A percentile compares a stretch with the other conserved stretches of the same genome.
These are phyloP conservation scores for Mus pahari DNA, from an alignment of 2,113 vertebrate species.

Conservation along the genomic window DNA sequence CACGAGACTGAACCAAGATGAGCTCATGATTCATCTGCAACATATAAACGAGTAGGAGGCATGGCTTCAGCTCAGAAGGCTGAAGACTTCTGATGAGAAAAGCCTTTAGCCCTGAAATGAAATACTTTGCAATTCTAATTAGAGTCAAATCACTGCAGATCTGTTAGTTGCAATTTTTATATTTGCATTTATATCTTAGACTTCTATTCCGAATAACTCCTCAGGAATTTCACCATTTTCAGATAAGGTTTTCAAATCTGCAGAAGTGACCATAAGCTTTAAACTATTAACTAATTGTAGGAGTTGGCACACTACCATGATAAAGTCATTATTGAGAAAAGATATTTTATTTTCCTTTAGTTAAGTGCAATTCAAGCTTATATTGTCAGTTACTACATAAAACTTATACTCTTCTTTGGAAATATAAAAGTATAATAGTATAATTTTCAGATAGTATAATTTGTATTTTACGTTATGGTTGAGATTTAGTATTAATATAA, in stretches of 20 bases:
- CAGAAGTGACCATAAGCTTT: neutral
- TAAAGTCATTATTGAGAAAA: constrained; percentile 1
- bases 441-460: neutral
- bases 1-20: constrained; percentile 35
- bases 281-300: neutral
- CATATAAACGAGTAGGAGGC: constrained; percentile 43
- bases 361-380: neutral
- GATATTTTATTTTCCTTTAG: neutral
- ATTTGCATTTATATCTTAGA: constrained; percentile 65
- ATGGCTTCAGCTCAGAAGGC: constrained; percentile 47
- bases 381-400: neutral
- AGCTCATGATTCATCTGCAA: constrained; percentile 63
- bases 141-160: constrained; percentile 44
- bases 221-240: neutral
- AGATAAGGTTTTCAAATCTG: neutral
- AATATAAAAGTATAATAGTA: no score
- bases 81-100: constrained; percentile 62
- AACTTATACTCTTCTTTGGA: neutral
- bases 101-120: constrained; percentile 57
- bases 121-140: constrained; percentile 76
- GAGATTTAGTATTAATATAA: neutral
- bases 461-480: neutral
- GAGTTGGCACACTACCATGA: neutral
- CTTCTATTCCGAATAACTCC: constrained; percentile 54
- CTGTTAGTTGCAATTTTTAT: constrained; percentile 58